Base-by-base conservation (phyloP, 2,797 vertebrate species). In the Sebastes melanostomus region DNA sequence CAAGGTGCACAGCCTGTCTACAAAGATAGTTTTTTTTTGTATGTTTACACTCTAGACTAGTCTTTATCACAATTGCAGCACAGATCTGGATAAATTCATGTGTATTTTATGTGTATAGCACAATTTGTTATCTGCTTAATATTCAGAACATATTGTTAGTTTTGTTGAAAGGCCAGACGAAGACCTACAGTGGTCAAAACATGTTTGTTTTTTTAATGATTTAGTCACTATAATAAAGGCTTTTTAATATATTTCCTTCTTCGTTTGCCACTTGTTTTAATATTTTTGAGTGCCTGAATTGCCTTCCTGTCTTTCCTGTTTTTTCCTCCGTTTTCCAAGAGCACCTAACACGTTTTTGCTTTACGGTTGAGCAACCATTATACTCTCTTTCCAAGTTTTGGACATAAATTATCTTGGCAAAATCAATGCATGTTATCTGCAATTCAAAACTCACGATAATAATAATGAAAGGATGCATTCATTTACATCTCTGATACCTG, bases 111-210 rank as follows among this genome's bases (percentile, higher is more conserved):
- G 27, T n/a, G 32, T 62, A 32, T 36, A 24, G n/a, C 38, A 75
- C 42, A 72, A 66, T 68, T 63, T 50, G 18, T 69, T 38, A 69
- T 60, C 18, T 67, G 71, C 29, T 60, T 32, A 72, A 7, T 72
- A 13, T 60, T 54, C 29, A 66, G 3, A 42, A 20, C 10, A 29
- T 25, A 36, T 68, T 54, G 4, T 29, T 55, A 9, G 27, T 32
- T 60, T 60, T 60, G 58, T 16, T 46, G 42, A 3, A 42, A 42
- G 38, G 13, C 38, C 14, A 16, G 14, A 42, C 6, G 3, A 46
- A 46, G 42, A 18, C 16, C 14, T 46, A 46, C 42, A 46, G 42
- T 46, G 42, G 6, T 46, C 42, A 46, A 3, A 46, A 46, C 42
- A 46, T 18, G 42, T 46, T 18, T 42, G 2, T 4, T 18, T 46